Conservation (phyloP, 2,113 vertebrate genomes). For the Rhinolophus ferrumequinum region DNA sequence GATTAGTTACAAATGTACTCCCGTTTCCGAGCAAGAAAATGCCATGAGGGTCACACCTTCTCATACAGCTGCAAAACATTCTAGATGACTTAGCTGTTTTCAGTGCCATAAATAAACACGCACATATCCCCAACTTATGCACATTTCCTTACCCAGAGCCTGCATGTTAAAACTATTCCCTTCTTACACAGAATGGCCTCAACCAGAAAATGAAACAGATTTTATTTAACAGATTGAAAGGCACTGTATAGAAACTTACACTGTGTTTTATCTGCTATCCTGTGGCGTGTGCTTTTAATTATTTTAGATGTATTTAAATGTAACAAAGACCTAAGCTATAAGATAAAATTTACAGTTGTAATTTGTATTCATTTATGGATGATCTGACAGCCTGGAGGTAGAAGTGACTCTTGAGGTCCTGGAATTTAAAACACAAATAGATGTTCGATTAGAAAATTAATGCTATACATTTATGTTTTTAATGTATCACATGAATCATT, state of each 20-base stretch:
- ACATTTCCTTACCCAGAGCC: background rate
- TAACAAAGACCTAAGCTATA: conserved; percentile 58
- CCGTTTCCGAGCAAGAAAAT: conserved; percentile 22
- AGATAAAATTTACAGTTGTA: conserved; percentile 68
- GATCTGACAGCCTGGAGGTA: conserved; percentile 58
- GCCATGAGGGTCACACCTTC: conserved; percentile 22
- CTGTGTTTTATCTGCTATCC: conserved; percentile 63
- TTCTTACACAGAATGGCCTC: background rate
- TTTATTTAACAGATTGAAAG: conserved; percentile 72
- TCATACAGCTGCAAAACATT: background rate
- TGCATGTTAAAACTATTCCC: background rate
- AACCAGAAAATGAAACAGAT: conserved; percentile 43
- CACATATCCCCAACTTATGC: background rate
- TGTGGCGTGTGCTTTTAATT: conserved; percentile 73
- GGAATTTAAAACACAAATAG: conserved; percentile 68
- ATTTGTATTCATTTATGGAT: conserved; percentile 60
- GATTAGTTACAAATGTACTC: conserved; percentile 55
- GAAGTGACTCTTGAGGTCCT: conserved; percentile 44
- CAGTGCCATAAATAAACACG: background rate
- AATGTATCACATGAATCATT: conserved; percentile 68
- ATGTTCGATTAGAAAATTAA: conserved; percentile 72
- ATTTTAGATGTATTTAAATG: conserved; percentile 76
- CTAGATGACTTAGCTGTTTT: background rate
- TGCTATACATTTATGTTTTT: conserved; percentile 61
- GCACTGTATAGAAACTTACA: background rate